Conservation (phyloP, 2,888 invertebrate species). For the Acleris laterana region DNA sequence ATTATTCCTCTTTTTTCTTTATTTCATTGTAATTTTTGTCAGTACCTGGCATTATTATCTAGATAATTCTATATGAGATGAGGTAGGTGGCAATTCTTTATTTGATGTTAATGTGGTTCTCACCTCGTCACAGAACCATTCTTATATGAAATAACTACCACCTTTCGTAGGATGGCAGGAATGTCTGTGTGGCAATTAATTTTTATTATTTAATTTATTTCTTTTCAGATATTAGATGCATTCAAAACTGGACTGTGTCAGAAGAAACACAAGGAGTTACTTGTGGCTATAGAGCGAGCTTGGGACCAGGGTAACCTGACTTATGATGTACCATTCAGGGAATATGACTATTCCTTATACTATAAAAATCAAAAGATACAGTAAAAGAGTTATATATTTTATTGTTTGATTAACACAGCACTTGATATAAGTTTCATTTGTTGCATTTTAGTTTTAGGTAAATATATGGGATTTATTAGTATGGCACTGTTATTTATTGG, state of each 20-base stretch:
- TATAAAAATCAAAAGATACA: conserved; percentile 49
- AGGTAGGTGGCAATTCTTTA: no score
- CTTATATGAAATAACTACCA: no score
- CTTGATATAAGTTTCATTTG: neutral
- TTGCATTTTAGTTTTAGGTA: conserved; percentile 13
- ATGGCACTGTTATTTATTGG: conserved; percentile 36
- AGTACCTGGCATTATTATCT: no score
- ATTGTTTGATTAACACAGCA: neutral
- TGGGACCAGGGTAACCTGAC: conserved; percentile 91
- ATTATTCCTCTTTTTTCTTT: no score
- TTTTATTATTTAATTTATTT: conserved; percentile 8
- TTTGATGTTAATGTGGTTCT: no score
- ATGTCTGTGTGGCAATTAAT: neutral
- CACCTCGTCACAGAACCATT: no score
- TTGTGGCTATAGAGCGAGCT: conserved; percentile 91
- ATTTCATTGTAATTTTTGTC: no score
- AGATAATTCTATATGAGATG: no score
- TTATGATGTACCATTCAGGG: conserved; percentile 92
- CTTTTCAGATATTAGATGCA: conserved; percentile 83
- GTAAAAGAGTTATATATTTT: conserved; percentile 37
- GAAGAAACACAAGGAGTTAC: conserved; percentile 89
- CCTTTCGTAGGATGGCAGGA: no score
- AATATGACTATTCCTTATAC: conserved; percentile 93
- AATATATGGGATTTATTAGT: conserved; percentile 20
- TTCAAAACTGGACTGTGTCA: conserved; percentile 93